Conservation (phyloP, 2,113 vertebrate species). For the Chaetodon auriga region DNA sequence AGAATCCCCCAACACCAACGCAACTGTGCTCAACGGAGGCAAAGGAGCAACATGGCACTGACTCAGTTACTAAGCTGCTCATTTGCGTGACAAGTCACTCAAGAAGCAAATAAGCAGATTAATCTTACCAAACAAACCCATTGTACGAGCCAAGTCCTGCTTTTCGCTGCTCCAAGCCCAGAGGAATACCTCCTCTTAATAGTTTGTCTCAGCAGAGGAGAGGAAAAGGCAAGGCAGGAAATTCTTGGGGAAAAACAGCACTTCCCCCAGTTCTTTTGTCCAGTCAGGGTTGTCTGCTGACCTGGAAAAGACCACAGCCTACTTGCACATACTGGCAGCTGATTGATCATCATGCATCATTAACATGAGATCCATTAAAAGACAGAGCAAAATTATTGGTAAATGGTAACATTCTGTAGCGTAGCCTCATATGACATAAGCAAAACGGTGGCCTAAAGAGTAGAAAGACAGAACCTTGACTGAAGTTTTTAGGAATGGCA, state of each 20-base stretch:
- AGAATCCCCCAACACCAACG: background rate
- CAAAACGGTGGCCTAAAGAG: background rate
- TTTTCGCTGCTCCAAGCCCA: conserved; percentile 13
- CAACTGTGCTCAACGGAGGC: background rate
- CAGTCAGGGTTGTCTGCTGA: conserved; percentile 54
- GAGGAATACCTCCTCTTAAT: conserved; percentile 36
- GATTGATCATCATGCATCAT: conserved; percentile 4
- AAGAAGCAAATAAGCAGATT: conserved; percentile 18
- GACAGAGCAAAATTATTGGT: background rate
- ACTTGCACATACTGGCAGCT: background rate
- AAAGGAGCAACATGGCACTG: conserved; percentile 19
- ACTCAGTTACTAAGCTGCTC: conserved; percentile 32
- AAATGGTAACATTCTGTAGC: background rate
- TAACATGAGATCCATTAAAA: background rate
- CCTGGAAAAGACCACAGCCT: background rate
- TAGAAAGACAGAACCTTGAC: background rate
- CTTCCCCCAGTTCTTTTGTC: conserved; percentile 75
- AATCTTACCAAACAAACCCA: conserved; percentile 41
- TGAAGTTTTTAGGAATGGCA: background rate
- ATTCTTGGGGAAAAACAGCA: conserved; percentile 70
- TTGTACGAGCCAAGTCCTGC: conserved; percentile 19
- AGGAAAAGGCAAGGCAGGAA: conserved; percentile 84
- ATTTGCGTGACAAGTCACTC: conserved; percentile 32
- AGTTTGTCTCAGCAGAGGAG: conserved; percentile 49
- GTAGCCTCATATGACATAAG: background rate